A percentile compares a stretch with the other conserved stretches of the same genome.
These are phyloP conservation scores for Esox masquinongy DNA, from an alignment of 2,797 vertebrate species.

Conservation along the genomic window DNA sequence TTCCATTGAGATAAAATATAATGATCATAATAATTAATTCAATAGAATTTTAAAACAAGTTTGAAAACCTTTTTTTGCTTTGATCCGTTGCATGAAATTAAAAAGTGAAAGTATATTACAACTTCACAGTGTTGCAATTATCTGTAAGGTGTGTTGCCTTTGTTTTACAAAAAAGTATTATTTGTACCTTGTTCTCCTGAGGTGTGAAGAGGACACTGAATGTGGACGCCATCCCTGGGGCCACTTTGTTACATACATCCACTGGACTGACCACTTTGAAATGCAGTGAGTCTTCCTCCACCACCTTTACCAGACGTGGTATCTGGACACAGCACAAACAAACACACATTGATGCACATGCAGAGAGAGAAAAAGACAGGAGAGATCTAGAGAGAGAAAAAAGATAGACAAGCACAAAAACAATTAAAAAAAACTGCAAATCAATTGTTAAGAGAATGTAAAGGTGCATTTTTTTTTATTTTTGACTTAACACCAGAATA, in stretches of 20 bases:
- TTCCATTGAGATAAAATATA: not conserved
- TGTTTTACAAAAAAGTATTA: not conserved
- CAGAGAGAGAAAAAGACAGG: not conserved
- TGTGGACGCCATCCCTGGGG: constrained; percentile 72
- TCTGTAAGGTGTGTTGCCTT: not conserved
- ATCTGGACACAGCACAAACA: constrained; percentile 64
- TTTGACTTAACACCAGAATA: no score
- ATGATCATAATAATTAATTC: not conserved
- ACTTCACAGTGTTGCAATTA: not conserved
- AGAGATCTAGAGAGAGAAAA: not conserved
- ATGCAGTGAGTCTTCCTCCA: constrained; percentile 77
- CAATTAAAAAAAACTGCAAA: not conserved
- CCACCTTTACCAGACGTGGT: constrained; percentile 78
- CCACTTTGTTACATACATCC: constrained; percentile 75
- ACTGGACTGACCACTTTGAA: constrained; percentile 78
- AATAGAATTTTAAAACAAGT: not conserved
- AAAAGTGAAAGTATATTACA: not conserved
- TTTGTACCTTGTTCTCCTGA: constrained; percentile 81
- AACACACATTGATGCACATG: not conserved
- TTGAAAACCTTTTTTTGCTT: not conserved
- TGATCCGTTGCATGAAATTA: no score
- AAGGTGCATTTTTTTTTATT: no score
- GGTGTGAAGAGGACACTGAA: constrained; percentile 83
- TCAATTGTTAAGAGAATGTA: not conserved
- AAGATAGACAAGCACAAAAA: not conserved